Percentiles rank a stretch among this genome's conserved stretches.
These are phyloP conservation scores for Myotis lucifugus DNA, from an alignment of 2,113 vertebrate genomes.

Conservation along the genomic window DNA sequence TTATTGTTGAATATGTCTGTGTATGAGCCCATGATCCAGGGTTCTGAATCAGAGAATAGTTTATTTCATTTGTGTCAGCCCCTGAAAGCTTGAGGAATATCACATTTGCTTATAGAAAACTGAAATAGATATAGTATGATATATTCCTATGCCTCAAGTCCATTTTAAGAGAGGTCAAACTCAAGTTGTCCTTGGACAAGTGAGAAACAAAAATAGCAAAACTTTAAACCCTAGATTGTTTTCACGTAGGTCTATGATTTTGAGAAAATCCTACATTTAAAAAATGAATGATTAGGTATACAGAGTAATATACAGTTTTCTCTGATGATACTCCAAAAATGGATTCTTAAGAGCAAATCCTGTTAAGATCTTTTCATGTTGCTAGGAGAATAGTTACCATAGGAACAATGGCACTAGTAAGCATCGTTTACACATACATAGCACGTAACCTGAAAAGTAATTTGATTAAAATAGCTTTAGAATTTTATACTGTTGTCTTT, in stretches of 20 bases:
- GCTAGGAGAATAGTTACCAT: slow-evolving; percentile 74
- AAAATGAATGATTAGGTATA: neutral
- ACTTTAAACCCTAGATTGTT: neutral
- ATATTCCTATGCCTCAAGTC: neutral
- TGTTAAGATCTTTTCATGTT: slow-evolving; percentile 68
- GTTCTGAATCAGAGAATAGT: slow-evolving; percentile 62
- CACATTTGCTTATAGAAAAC: slow-evolving; percentile 65
- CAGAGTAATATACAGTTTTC: neutral
- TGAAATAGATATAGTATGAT: neutral
- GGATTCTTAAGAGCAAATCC: slow-evolving; percentile 55
- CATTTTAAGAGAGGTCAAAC: slow-evolving; percentile 22
- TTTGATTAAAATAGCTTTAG: slow-evolving; percentile 62
- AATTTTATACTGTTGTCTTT: slow-evolving; percentile 7
- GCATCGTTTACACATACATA: neutral
- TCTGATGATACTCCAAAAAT: slow-evolving; percentile 54
- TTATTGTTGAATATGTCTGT: slow-evolving; percentile 55
- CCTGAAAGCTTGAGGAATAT: neutral
- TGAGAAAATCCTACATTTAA: neutral
- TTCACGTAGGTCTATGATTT: neutral
- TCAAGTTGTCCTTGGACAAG: slow-evolving; percentile 18
- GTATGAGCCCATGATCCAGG: neutral
- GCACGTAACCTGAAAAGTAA: slow-evolving; percentile 39
- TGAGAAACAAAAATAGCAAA: slow-evolving; percentile 10
- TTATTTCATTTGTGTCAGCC: slow-evolving; percentile 42
- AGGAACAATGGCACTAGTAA: slow-evolving; percentile 60